Evolutionary conservation across 2,888 invertebrate species (phyloP), one percentile per base, ranked within the genome.

Genomic region (Timema podura): DNA sequence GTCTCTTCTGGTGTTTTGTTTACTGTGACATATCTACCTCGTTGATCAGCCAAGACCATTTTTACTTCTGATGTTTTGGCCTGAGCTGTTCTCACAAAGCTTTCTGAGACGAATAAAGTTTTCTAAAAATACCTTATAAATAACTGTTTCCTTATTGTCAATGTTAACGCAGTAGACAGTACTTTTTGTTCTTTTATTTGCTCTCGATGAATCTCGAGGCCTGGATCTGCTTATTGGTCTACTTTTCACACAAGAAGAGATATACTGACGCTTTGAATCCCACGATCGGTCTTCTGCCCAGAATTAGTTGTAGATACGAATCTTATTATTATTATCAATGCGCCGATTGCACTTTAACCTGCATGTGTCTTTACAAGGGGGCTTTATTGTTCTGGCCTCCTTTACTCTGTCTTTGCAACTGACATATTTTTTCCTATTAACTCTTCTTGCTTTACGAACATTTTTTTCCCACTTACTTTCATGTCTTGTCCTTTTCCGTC

Each of bases 221-320:
- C 57, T 57, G 57, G 57, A 57, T 57, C 57, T 57, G 57, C 57
- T 13, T 57, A 61, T 61, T 61, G 61, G 61, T 61, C 45, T n/a
- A 44, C 44, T 44, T 61, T 16, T 30, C 13, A 61, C 6, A 61
- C 61, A 15, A 16, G 61, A 61, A 6, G 61, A 16, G 44, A 61
- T 44, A 30, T 44, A 61, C 61, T 61, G 61, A 16, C 61, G 7
- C 44, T 61, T 61, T 61, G 61, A 61, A 61, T 61, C 30, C 61
- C 15, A 61, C 13, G 16, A 61, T 30, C 13, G 2, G 13, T 57
- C 9, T 7, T 57, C 5, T 57, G 9, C 57, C 15, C 57, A 5
- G 30, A 57, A 57, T 57, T 54, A 8, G 15, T 54, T 54, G 54
- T 54, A 16, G 5, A 54, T 54, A 54, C 6, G 5, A 54, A 9